Evolutionary conservation across 2,797 vertebrate species (phyloP).

Genomic region (Microchirus variegatus): DNA sequence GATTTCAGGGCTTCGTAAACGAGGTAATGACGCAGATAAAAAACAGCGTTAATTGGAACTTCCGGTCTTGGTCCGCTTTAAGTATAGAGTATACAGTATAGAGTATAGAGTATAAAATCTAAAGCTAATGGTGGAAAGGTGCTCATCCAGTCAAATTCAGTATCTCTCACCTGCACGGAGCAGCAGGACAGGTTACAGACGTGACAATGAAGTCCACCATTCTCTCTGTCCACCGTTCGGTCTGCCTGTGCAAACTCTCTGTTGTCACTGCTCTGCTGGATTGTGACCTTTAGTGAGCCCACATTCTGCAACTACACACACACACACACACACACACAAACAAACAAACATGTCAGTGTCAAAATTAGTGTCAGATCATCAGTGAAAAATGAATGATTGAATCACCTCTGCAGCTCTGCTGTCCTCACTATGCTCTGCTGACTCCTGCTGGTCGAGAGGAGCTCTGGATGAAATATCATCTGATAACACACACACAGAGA

Average conservation of each 20-base stretch:
- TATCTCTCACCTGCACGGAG: slow-evolving; percentile 83
- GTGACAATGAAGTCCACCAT: slow-evolving; percentile 87
- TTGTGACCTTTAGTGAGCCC: slow-evolving; percentile 92
- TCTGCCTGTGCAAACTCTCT: slow-evolving; percentile 86
- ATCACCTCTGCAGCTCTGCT: slow-evolving; percentile 56
- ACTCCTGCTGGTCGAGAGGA: slow-evolving; percentile 40
- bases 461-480: neutral
- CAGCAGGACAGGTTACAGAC: slow-evolving; percentile 86
- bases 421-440: slow-evolving; percentile 48
- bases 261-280: slow-evolving; percentile 91
- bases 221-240: slow-evolving; percentile 44
- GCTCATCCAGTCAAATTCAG: neutral
- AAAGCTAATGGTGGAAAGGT: neutral
- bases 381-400: neutral
- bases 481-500: slow-evolving; percentile 8
- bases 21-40: too few relatives aligned
- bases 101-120: too few relatives aligned
- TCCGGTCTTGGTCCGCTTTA: too few relatives aligned
- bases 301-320: slow-evolving; percentile 75
- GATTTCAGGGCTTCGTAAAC: too few relatives aligned
- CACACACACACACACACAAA: slow-evolving; percentile 28
- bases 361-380: neutral
- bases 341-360: neutral
- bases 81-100: too few relatives aligned
- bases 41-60: too few relatives aligned